A percentile compares a stretch with the other conserved stretches of the same genome.
Evolutionary conservation across 2,888 invertebrate genomes (phyloP).

Genomic region (Polyommatus iphigenia): DNA sequence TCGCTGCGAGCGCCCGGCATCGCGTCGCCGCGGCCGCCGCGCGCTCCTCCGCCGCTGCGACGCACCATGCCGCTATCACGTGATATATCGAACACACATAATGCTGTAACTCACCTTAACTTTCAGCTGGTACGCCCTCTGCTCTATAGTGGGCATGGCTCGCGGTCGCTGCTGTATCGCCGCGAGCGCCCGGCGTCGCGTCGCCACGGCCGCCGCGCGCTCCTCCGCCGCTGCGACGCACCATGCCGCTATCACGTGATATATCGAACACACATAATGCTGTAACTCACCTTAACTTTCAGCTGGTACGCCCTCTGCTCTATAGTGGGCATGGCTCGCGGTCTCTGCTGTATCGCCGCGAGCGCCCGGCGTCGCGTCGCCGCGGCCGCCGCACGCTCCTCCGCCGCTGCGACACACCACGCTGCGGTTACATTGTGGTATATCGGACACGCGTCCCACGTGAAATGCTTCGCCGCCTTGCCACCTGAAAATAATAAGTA

Average conservation of each 20-base stretch:
- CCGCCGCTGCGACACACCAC: conserved; percentile 83
- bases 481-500: conserved; percentile 75
- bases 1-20: conserved; percentile 69
- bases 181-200: conserved; percentile 72
- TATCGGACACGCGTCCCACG: conserved; percentile 93
- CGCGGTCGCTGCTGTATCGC: conserved; percentile 59
- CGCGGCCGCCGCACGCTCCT: conserved; percentile 84
- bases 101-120: conserved; percentile 49
- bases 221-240: conserved; percentile 83
- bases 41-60: conserved; percentile 74
- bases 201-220: conserved; percentile 82
- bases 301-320: conserved; percentile 83
- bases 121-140: conserved; percentile 78
- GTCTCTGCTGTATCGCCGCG: conserved; percentile 57
- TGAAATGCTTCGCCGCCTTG: conserved; percentile 89
- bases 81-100: conserved; percentile 94
- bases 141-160: conserved; percentile 82
- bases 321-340: conserved; percentile 75
- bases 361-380: conserved; percentile 76
- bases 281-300: conserved; percentile 51
- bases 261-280: conserved; percentile 88
- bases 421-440: conserved; percentile 84
- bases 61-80: conserved; percentile 81
- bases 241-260: conserved; percentile 83
- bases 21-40: conserved; percentile 53